phyloP scores from a whole-genome alignment of 30 jellyfish, hydroid and myxozoan species.

The Pelagia noctiluca region DNA sequence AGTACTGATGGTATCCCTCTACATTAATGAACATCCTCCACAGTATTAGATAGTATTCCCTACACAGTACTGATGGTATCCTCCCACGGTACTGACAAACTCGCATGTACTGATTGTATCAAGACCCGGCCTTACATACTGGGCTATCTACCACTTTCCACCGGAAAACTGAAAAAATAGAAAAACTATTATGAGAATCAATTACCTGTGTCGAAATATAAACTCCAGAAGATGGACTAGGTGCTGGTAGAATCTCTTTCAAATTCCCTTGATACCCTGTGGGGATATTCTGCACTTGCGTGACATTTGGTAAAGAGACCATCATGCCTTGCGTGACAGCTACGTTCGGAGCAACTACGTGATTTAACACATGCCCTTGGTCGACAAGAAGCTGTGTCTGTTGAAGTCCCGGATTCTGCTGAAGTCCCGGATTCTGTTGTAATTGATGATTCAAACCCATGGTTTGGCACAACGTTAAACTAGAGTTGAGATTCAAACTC shows the following conservation, averaged over 20 bases:
- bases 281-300: conserved; percentile 59
- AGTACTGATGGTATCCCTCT: too few species aligned
- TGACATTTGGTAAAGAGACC: conserved; percentile 86
- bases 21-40: too few species aligned
- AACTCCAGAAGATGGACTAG: conserved; percentile 47
- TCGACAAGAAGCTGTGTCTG: conserved; percentile 27
- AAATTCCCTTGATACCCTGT: conserved; percentile 63
- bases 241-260: conserved; percentile 69
- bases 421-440: conserved; percentile 15
- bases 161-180: too few species aligned
- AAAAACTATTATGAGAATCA: too few species aligned
- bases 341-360: conserved; percentile 85
- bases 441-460: conserved; percentile 54
- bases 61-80: too few species aligned
- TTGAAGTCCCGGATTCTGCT: conserved; percentile 18
- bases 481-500: conserved; percentile 58
- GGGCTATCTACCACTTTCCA: too few species aligned
- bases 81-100: too few species aligned
- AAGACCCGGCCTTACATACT: too few species aligned
- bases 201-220: conserved; percentile 50
- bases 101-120: too few species aligned
- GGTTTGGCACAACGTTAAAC: conserved; percentile 77
- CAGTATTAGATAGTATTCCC: too few species aligned
- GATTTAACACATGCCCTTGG: conserved; percentile 52
- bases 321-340: conserved; percentile 94